Evolutionary conservation across 2,113 vertebrate species (phyloP).

Genomic region (Narcine bancroftii): DNA sequence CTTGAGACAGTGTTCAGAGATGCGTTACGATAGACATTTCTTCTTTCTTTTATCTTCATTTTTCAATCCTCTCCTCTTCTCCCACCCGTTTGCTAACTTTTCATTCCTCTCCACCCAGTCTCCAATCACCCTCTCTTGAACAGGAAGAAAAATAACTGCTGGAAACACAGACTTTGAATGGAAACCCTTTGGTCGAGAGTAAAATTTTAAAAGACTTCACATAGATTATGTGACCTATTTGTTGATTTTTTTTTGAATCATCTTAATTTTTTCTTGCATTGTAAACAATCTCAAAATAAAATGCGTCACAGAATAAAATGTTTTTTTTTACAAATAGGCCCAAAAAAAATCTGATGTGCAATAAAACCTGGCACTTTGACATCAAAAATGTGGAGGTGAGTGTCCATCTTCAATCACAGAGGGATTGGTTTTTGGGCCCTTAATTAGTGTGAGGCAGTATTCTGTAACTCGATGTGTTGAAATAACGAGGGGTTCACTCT

Average conservation of each 20-base stretch:
- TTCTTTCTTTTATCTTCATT: not conserved
- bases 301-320: not conserved
- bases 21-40: not conserved
- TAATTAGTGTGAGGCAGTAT: not conserved
- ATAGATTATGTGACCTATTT: not conserved
- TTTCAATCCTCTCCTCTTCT: not conserved
- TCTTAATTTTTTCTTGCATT: not conserved
- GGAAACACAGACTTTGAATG: not conserved
- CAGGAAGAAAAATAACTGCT: not conserved
- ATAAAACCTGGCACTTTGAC: slow-evolving; percentile 10
- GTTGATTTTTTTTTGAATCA: not conserved
- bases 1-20: not conserved
- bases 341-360: not conserved
- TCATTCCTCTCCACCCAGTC: not conserved
- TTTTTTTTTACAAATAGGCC: not conserved
- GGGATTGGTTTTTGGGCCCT: not conserved
- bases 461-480: not conserved
- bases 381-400: not conserved
- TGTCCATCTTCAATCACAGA: not conserved
- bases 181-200: not conserved
- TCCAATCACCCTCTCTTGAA: not conserved
- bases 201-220: not conserved
- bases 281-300: not conserved
- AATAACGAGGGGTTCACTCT: not conserved
- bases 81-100: not conserved